A percentile compares a stretch with the other conserved stretches of the same genome.
phyloP scores from a whole-genome alignment of 2,888 invertebrate species.

The Melieria omissa region DNA sequence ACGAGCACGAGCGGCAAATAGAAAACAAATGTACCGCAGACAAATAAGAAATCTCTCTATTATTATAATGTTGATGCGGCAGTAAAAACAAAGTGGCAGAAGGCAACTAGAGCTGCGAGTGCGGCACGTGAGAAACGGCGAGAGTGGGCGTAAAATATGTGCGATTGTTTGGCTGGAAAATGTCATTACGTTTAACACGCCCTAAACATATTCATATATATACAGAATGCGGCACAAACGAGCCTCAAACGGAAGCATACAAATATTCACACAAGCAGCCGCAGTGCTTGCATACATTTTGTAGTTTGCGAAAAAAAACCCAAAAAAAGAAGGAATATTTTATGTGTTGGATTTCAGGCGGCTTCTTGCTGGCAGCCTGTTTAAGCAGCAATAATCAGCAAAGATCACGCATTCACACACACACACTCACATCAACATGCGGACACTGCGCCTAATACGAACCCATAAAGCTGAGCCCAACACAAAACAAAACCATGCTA shows the following conservation, averaged over 20 bases:
- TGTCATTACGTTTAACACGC: conserved; percentile 26
- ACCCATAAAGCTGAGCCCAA: too few relatives aligned
- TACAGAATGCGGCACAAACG: neutral
- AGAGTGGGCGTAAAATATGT: neutral
- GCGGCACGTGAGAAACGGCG: too few relatives aligned
- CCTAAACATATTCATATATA: neutral
- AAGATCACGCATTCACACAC: conserved; percentile 42
- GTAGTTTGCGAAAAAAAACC: neutral
- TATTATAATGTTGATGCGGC: conserved; percentile 19
- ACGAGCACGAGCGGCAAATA: conserved; percentile 19
- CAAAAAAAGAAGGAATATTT: conserved; percentile 23
- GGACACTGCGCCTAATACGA: too few relatives aligned
- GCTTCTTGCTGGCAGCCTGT: neutral
- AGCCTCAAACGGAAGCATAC: neutral
- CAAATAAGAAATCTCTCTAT: conserved; percentile 37
- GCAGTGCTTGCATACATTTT: neutral
- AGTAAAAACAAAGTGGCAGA: neutral
- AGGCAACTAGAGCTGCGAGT: neutral
- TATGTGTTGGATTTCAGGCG: conserved; percentile 39
- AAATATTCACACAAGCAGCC: neutral
- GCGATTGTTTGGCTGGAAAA: neutral
- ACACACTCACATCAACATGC: too few relatives aligned
- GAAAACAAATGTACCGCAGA: conserved; percentile 38
- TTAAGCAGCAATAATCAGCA: conserved; percentile 54
- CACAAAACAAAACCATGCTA: too few relatives aligned